Evolutionary conservation across 1,140 invertebrate genomes (phyloP), one percentile per base, ranked within the genome.

Genomic region (Cherax quadricarinatus): DNA sequence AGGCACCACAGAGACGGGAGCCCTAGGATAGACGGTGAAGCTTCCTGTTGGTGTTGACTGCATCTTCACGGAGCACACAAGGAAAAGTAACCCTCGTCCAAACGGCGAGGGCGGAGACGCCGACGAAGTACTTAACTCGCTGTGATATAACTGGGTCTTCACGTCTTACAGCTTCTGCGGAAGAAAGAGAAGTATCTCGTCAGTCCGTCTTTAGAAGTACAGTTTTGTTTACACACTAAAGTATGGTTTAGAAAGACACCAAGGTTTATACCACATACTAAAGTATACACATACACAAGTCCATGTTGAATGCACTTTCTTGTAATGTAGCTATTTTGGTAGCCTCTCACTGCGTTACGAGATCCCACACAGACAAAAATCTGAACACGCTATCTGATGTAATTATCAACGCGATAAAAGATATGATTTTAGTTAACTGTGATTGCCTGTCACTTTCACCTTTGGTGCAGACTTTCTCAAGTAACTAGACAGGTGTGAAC

Each of bases 11-110:
- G 80, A 82, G 62, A 89, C n/a, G 2, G 88, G 81, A 12, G 88
- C 79, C 60, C 88, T 24, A 5, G 88, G 88, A 62, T 83, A 89
- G 62, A 89, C 41, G 80, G 51, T 89, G 81, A 89, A 89, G 51
- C 88, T 80, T 24, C 88, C 80, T 51, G 81, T 57, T 4, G 88
- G 88, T 12, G 88, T 53, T 12, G 88, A 89, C 88, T 89, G 88
- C 88, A 89, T 89, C 4, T 6, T 70, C 60, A 48, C 14, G 4
- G 6, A 51, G 14, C 53, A 57, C 53, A 57, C 53, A 1, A 5
- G 14, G 4, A 14, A 9, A 57, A 57, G 53, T 57, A 57, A 57
- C 9, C 9, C 6, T 30, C 6, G n/a, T 75, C n/a, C 9, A 75
- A 7, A 41, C 24, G n/a, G 24, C 21, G 24, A 6, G 7, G 70